Percentiles rank a stretch among this genome's conserved stretches.
Evolutionary conservation across 2,888 invertebrate species (phyloP).

Genomic region (Drosophila kokeensis): DNA sequence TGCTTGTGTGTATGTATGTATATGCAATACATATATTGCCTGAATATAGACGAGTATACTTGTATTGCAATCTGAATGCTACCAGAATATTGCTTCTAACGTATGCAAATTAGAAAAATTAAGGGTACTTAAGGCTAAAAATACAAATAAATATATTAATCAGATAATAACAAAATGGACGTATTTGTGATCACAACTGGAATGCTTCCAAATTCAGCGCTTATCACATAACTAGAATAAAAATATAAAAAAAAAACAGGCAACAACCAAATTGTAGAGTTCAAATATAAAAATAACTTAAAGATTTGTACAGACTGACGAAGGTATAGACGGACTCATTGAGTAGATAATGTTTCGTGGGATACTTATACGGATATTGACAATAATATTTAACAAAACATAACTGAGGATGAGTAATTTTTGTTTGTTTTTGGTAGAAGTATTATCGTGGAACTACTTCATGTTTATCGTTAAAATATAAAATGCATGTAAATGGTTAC

Average conservation of each 20-base stretch:
- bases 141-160: neutral
- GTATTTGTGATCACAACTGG: constrained; percentile 17
- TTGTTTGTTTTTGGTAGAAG: neutral
- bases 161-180: constrained; percentile 27
- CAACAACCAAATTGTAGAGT: neutral
- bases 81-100: constrained; percentile 23
- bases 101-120: neutral
- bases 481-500: constrained; percentile 36
- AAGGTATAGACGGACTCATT: constrained; percentile 6
- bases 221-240: neutral
- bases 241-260: neutral
- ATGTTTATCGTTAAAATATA: neutral
- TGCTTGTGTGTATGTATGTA: constrained; percentile 11
- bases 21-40: constrained; percentile 22
- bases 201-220: constrained; percentile 12
- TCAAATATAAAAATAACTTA: neutral
- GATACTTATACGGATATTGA: neutral
- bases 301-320: neutral
- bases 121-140: neutral
- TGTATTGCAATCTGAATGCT: constrained; percentile 18
- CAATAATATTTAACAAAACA: neutral
- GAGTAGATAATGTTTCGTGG: neutral
- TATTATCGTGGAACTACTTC: neutral
- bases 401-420: neutral
- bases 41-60: constrained; percentile 10